phyloP scores from a whole-genome alignment of 2,888 invertebrate genomes.

The Osedax fenrisi region DNA sequence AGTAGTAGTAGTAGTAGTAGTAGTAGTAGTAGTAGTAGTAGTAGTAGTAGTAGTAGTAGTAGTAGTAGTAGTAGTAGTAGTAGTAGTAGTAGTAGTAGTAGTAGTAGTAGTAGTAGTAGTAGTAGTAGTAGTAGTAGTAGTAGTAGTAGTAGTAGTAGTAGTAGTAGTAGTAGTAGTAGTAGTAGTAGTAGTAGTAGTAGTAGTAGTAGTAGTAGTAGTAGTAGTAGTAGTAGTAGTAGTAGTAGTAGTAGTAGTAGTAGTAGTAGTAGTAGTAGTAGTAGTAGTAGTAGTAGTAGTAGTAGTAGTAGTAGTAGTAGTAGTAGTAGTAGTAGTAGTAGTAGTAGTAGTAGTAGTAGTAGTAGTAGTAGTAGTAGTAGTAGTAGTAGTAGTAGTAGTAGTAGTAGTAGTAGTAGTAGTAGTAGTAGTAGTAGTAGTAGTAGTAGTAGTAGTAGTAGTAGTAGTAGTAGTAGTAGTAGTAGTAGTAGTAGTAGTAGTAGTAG shows the following conservation, averaged over 20 bases:
- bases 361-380: constrained; percentile 25
- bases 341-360: constrained; percentile 29
- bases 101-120: constrained; percentile 30
- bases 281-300: constrained; percentile 30
- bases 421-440: constrained; percentile 23
- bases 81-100: constrained; percentile 25
- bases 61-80: background rate
- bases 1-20: constrained; percentile 12
- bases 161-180: constrained; percentile 26
- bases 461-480: constrained; percentile 17
- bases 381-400: constrained; percentile 14
- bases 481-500: constrained; percentile 22
- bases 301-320: constrained; percentile 25
- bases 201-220: constrained; percentile 29
- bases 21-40: background rate
- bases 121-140: constrained; percentile 27
- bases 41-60: background rate
- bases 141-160: constrained; percentile 26
- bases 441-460: background rate
- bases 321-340: constrained; percentile 29
- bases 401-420: background rate
- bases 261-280: constrained; percentile 30
- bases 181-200: constrained; percentile 31
- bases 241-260: constrained; percentile 32
- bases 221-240: constrained; percentile 30